A percentile compares a stretch with the other conserved stretches of the same genome.
Conservation (phyloP, 2,113 vertebrate genomes). For the Amphiprion percula region DNA sequence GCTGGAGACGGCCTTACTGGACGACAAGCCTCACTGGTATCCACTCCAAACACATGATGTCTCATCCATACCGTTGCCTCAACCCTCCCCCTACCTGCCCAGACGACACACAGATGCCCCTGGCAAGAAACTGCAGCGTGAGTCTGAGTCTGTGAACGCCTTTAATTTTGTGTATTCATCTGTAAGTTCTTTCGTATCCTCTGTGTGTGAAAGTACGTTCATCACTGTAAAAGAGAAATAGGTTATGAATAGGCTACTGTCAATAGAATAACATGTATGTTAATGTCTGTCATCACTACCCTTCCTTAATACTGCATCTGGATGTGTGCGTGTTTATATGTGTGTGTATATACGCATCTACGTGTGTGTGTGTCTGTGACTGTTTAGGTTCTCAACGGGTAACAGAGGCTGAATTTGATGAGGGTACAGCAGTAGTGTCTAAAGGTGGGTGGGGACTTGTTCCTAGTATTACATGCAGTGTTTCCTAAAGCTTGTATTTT, state of each 20-base stretch:
- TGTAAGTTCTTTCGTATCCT: constrained; percentile 17
- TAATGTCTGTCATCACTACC: constrained; percentile 36
- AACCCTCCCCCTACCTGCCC: constrained; percentile 94
- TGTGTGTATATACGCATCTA: constrained; percentile 30
- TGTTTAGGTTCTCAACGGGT: constrained; percentile 98
- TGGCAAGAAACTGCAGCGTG: constrained; percentile 97
- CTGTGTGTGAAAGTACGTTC: background rate
- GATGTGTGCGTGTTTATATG: constrained; percentile 51
- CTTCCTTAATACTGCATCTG: constrained; percentile 40
- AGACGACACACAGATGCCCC: constrained; percentile 92
- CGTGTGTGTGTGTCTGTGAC: constrained; percentile 73
- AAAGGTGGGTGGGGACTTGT: constrained; percentile 92
- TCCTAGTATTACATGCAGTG: constrained; percentile 46
- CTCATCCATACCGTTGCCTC: constrained; percentile 97
- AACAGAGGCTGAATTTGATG: constrained; percentile 93
- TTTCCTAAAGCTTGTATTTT: constrained; percentile 42
- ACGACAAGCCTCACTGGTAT: constrained; percentile 99
- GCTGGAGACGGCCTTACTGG: constrained; percentile 96
- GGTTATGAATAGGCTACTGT: background rate
- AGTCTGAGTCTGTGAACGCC: constrained; percentile 67
- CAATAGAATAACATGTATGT: constrained; percentile 12
- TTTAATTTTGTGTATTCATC: background rate
- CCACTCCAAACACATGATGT: constrained; percentile 97
- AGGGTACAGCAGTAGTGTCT: constrained; percentile 94
- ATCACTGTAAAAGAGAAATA: background rate